A percentile compares a stretch with the other conserved stretches of the same genome.
phyloP scores from a whole-genome alignment of 1,140 invertebrate species.

The Sarcophaga peregrina region DNA sequence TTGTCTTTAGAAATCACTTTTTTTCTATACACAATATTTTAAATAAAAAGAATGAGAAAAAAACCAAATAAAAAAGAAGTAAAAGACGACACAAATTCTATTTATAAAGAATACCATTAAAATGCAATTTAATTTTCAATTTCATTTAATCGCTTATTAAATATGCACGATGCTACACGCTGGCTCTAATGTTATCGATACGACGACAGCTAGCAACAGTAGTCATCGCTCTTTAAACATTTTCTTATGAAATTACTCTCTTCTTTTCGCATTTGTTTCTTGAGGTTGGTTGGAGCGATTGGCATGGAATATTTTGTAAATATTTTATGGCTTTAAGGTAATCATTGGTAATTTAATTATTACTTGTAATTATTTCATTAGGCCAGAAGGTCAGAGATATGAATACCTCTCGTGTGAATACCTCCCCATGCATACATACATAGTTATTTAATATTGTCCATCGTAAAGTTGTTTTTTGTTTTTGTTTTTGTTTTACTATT shows the following conservation, averaged over 20 bases:
- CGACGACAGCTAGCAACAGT: background rate
- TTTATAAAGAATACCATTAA: slow-evolving; percentile 34
- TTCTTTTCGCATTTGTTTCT: background rate
- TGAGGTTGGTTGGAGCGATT: background rate
- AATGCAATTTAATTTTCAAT: slow-evolving; percentile 37
- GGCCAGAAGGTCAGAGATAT: background rate
- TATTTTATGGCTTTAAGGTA: background rate
- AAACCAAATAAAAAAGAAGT: too few relatives aligned
- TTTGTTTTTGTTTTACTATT: background rate
- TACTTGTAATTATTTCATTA: slow-evolving; percentile 9
- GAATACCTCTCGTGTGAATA: background rate
- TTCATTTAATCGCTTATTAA: slow-evolving; percentile 6
- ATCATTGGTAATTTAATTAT: slow-evolving; percentile 20
- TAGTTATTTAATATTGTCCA: background rate
- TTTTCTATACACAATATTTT: too few relatives aligned
- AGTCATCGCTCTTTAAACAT: background rate
- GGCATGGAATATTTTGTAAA: background rate
- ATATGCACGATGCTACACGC: background rate
- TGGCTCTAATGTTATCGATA: background rate
- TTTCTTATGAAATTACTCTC: background rate
- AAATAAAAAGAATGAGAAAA: too few relatives aligned
- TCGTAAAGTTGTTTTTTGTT: background rate
- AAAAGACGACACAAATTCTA: background rate
- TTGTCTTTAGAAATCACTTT: background rate
- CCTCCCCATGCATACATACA: too few relatives aligned